phyloP scores from a whole-genome alignment of 2,113 vertebrate species.

The Chloropsis hardwickii region DNA sequence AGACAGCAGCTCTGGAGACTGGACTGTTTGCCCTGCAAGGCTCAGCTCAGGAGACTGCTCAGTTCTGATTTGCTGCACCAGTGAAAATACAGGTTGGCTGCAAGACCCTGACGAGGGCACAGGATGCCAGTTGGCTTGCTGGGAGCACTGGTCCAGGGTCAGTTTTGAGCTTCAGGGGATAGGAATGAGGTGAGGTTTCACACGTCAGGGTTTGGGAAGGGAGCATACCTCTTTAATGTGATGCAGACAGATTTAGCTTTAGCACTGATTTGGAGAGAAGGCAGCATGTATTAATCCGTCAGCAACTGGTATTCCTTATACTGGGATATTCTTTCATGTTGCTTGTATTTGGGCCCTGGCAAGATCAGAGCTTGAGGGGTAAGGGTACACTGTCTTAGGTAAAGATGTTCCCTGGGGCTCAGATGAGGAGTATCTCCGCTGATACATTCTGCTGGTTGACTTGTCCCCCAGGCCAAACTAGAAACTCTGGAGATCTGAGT shows the following conservation, averaged over 20 bases:
- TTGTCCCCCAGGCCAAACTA: background rate
- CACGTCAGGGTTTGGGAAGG: background rate
- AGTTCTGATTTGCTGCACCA: conserved; percentile 4
- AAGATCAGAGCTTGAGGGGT: background rate
- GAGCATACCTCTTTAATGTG: background rate
- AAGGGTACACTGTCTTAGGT: background rate
- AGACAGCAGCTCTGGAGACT: background rate
- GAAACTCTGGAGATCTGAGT: background rate
- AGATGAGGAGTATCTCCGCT: background rate
- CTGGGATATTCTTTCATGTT: conserved; percentile 7
- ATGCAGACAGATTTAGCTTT: conserved; percentile 16
- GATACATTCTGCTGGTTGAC: conserved; percentile 12
- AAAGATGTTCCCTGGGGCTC: background rate
- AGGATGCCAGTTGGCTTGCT: background rate
- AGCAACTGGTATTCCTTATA: no score
- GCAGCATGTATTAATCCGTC: background rate
- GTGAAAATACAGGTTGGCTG: background rate
- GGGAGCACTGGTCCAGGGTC: background rate
- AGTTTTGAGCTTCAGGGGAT: background rate
- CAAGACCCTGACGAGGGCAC: background rate
- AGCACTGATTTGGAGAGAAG: background rate
- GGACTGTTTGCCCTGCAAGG: background rate
- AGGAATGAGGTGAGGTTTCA: background rate
- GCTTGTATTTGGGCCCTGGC: background rate
- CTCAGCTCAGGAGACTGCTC: background rate